Base-by-base conservation (phyloP, 2,888 invertebrate species). In the Alcis repandata region DNA sequence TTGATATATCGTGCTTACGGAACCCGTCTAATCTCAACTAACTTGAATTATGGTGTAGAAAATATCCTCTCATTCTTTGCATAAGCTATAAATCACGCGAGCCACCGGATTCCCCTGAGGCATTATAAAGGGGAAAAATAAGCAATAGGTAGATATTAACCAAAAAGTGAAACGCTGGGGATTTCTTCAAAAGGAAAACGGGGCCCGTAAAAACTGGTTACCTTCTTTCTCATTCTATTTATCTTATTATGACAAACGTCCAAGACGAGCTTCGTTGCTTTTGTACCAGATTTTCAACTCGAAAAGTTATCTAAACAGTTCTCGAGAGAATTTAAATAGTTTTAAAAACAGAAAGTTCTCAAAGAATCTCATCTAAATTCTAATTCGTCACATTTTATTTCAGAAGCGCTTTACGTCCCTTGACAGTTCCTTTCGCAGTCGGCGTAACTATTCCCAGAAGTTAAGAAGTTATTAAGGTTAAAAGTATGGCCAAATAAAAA, bases 21-120 rank as follows among this genome's bases (percentile, higher is more conserved):
- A 79, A 79, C 81, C 85, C 84, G 83, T 81, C 85, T 89, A 88
- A 90, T 91, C 90, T 90, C 87, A 87, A 90, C 86, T 89, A 88
- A 82, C 84, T 83, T 90, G 90, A 91, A 90, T 91, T 91, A 91
- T 90, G 88, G 87, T 86, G 86, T 83, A 88, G 90, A 89, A 90
- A 90, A 91, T 89, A 91, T 90, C 85, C 87, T 87, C 88, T 88
- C 85, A 86, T 90, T 91, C 89, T 91, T 89, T 90, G 89, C 91
- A 91, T 92, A 90, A 87, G 86, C 82, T 79, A 90, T 92, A 91
- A 91, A 92, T 92, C 91, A 91, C 84, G 79, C 76, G 82, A 83
- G 82, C 85, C 77, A 85, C 85, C 82, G 85, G 87, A 87, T 87
- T 88, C 88, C 90, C 89, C 79, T 67, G 82, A 74, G 87, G 86